These are phyloP conservation scores for Boulengerochromis microlepis DNA, from an alignment of 2,113 vertebrate genomes.

Conservation along the genomic window DNA sequence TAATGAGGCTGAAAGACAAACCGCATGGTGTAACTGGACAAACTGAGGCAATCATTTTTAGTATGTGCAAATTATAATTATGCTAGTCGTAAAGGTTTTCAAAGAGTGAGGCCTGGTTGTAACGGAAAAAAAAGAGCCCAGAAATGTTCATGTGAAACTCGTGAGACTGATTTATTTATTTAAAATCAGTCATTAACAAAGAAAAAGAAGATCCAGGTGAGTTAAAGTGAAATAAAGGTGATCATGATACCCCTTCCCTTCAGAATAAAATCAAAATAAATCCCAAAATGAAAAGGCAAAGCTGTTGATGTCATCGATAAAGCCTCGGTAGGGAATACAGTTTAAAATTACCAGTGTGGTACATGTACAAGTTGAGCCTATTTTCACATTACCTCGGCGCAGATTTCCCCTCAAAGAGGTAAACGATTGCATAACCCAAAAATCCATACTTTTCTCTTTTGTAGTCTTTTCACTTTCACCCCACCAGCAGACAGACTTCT, in stretches of 20 bases:
- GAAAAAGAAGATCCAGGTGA: neutral
- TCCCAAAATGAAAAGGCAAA: neutral
- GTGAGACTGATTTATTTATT: neutral
- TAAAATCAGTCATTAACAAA: neutral
- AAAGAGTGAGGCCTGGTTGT: neutral
- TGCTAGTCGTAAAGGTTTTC: neutral
- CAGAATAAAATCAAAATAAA: neutral
- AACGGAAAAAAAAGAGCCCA: rapidly evolving
- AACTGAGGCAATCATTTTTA: neutral
- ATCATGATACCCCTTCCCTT: rapidly evolving
- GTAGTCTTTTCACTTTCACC: neutral
- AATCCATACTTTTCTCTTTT: neutral
- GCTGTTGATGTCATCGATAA: rapidly evolving
- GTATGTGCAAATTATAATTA: neutral
- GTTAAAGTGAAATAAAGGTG: neutral
- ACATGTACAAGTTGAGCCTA: neutral
- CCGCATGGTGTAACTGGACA: neutral
- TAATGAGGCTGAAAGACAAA: neutral
- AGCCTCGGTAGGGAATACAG: neutral
- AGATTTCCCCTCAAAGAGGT: neutral
- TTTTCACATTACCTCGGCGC: neutral
- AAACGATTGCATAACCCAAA: neutral
- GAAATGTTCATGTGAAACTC: neutral
- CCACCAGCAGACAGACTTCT: neutral
- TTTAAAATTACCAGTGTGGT: neutral